Percentiles rank a stretch among this genome's conserved stretches.
Conservation (phyloP, 2,797 vertebrate species). For the Todus mexicanus region DNA sequence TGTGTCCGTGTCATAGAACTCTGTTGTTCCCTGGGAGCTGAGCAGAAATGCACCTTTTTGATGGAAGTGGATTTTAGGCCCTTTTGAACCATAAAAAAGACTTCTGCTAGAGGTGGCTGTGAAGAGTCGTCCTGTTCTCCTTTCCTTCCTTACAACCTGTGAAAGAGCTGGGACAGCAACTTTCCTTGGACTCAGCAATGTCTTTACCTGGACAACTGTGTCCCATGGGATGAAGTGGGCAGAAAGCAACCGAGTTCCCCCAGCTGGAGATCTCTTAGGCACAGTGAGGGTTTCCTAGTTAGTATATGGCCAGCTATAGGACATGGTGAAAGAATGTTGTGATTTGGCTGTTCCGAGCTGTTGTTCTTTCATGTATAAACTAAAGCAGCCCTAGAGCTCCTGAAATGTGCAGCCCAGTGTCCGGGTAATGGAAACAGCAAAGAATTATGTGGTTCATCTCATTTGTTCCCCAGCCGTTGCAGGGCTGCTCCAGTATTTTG, state of each 20-base stretch:
- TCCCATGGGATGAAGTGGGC: not conserved
- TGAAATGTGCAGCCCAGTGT: not conserved
- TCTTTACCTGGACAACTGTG: rapidly evolving
- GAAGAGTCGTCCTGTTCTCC: not conserved
- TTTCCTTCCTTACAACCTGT: not conserved
- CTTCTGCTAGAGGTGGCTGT: not conserved
- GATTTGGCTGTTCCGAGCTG: not conserved
- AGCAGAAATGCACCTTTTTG: not conserved
- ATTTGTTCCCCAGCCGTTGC: not conserved
- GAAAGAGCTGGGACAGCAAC: not conserved
- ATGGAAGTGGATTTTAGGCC: not conserved
- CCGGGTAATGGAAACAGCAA: constrained; percentile 4
- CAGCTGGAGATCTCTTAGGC: not conserved
- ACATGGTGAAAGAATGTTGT: not conserved
- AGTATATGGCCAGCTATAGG: not conserved
- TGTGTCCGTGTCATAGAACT: rapidly evolving
- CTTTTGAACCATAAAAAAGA: not conserved
- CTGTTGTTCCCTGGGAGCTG: not conserved
- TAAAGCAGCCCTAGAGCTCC: not conserved
- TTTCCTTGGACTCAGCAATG: not conserved
- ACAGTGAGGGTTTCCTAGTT: not conserved
- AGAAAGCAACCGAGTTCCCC: not conserved
- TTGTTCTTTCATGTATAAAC: not conserved
- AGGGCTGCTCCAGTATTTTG: not conserved
- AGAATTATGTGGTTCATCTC: not conserved